Evolutionary conservation across 1,140 invertebrate genomes (phyloP), one percentile per base, ranked within the genome.

Genomic region (Rhyacophila brunnea): DNA sequence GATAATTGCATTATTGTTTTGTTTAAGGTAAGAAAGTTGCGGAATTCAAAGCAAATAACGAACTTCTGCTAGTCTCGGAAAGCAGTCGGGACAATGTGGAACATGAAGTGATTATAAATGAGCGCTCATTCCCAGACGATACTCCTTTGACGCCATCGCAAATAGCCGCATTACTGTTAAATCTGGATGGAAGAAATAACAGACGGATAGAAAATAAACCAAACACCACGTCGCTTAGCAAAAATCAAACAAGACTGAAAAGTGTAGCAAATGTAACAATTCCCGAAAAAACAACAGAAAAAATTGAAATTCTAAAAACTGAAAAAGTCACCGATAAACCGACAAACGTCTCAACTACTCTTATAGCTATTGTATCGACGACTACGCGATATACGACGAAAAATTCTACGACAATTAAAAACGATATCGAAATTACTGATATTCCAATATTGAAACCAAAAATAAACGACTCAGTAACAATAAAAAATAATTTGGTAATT

Each of bases 81-180:
- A 54, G 18, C 14, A 47, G 36, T 36, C 17, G 11, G 34, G 9
- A 49, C 18, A 34, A 52, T 23, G 17, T 19, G 10, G 61, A 57
- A 47, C 34, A 35, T 28, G 62, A 57, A 14, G 52, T 54, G n/a
- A 58, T 64, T 32, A 44, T 64, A 42, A 64, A 54, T 40, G 62
- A 64, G 45, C 47, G 62, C 19, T 64, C 62, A 4, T 64, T 64
- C 43, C 62, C 62, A 11, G 62, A 60, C 20, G 54, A 64, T 50
- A 64, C 62, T 1, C 58, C 44, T 14, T 35, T 64, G 3, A 58
- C 48, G 17, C 62, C 62, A 10, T 64, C 62, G 14, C 58, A 64
- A 60, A 64, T 64, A 14, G 62, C 62, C 15, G 49, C 55, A 34
- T 38, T 64, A 7, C 48, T 64, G 35, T 11, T 57, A 11, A 60